A percentile compares a stretch with the other conserved stretches of the same genome.
These are phyloP conservation scores for Podarcis raffonei DNA, from an alignment of 2,113 vertebrate species.

Conservation along the genomic window DNA sequence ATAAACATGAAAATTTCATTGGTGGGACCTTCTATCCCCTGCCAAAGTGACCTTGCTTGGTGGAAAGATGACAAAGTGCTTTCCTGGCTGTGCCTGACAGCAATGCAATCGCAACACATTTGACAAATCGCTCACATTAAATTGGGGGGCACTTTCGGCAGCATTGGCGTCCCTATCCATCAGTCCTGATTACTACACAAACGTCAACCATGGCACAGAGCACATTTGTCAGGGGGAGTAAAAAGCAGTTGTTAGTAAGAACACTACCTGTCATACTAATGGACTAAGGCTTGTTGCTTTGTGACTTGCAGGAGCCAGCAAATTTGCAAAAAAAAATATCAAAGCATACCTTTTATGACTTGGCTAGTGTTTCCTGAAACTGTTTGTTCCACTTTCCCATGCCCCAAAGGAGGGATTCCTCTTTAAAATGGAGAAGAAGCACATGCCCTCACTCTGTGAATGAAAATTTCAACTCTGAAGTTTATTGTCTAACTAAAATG, in stretches of 20 bases:
- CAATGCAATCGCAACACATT: slow-evolving; percentile 77
- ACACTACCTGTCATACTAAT: slow-evolving; percentile 82
- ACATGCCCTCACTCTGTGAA: not conserved
- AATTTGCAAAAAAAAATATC: slow-evolving; percentile 60
- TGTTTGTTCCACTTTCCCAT: slow-evolving; percentile 27
- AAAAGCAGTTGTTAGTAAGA: slow-evolving; percentile 86
- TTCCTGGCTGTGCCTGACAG: slow-evolving; percentile 78
- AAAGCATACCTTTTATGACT: slow-evolving; percentile 50
- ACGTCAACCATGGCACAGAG: slow-evolving; percentile 79
- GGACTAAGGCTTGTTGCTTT: slow-evolving; percentile 67
- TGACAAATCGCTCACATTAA: slow-evolving; percentile 86
- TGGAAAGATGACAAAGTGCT: slow-evolving; percentile 82
- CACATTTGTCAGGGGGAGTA: slow-evolving; percentile 84
- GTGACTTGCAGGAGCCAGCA: slow-evolving; percentile 59
- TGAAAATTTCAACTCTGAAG: not conserved
- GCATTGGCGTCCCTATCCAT: slow-evolving; percentile 84
- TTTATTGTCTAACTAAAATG: not conserved
- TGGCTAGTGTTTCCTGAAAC: slow-evolving; percentile 53
- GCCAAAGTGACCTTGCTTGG: slow-evolving; percentile 89
- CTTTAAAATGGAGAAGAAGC: slow-evolving; percentile 27
- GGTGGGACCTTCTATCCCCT: slow-evolving; percentile 68
- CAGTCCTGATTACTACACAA: slow-evolving; percentile 89
- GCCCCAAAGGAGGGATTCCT: not conserved
- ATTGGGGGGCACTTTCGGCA: slow-evolving; percentile 83
- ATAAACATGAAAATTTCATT: slow-evolving; percentile 67